These are phyloP conservation scores for Epiblema foenella DNA, from an alignment of 2,888 invertebrate species.

Conservation along the genomic window DNA sequence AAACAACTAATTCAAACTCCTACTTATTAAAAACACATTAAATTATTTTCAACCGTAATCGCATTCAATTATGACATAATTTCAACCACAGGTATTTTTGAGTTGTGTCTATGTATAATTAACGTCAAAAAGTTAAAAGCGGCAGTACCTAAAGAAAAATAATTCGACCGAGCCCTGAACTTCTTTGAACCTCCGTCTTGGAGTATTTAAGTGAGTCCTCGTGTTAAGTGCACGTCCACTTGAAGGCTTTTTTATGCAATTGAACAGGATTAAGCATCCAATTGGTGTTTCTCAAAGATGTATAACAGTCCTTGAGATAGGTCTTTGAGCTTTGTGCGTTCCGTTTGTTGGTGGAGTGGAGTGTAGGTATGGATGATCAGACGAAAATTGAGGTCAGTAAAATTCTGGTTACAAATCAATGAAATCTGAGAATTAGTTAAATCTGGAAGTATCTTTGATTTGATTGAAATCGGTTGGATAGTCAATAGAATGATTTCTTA, in stretches of 20 bases:
- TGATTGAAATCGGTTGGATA: no score
- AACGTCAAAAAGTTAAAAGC: constrained; percentile 11
- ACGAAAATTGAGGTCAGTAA: neutral
- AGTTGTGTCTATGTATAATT: neutral
- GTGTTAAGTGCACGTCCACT: constrained; percentile 61
- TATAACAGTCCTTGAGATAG: constrained; percentile 57
- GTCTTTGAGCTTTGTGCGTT: constrained; percentile 50
- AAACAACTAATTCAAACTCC: constrained; percentile 22
- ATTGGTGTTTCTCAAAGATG: constrained; percentile 66
- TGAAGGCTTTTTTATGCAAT: constrained; percentile 54
- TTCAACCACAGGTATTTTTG: neutral
- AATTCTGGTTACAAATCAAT: neutral
- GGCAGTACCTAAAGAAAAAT: constrained; percentile 45
- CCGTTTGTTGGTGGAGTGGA: constrained; percentile 6
- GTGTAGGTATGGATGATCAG: neutral
- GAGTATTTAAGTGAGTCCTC: constrained; percentile 73
- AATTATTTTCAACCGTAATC: neutral
- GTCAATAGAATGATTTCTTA: no score
- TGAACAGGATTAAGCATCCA: constrained; percentile 66
- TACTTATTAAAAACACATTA: neutral
- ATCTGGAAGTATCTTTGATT: neutral
- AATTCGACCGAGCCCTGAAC: constrained; percentile 54
- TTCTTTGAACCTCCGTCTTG: constrained; percentile 68
- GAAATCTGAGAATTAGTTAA: neutral
- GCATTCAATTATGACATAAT: neutral